phyloP scores from a whole-genome alignment of 2,113 vertebrate genomes.

The Rhombomys opimus region DNA sequence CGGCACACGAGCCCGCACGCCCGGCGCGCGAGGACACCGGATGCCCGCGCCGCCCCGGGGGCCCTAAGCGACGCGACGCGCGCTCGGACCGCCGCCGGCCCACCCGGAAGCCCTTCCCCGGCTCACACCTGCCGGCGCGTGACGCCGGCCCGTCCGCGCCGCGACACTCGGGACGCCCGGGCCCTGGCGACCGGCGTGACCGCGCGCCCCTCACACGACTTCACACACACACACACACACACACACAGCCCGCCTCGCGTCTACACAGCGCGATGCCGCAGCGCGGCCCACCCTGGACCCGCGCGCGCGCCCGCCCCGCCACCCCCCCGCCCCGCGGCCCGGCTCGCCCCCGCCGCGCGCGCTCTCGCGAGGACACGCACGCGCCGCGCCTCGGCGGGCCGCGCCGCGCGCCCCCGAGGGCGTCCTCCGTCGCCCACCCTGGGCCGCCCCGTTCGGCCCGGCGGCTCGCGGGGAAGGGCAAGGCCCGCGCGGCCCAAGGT shows the following conservation, averaged over 20 bases:
- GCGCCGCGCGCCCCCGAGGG: slow-evolving; percentile 66
- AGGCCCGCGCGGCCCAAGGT: slow-evolving; percentile 50
- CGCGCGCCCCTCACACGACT: neutral
- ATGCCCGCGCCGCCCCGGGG: neutral
- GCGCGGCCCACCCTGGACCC: slow-evolving; percentile 41
- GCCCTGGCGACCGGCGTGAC: neutral
- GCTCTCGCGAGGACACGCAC: neutral
- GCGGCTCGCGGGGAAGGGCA: slow-evolving; percentile 33
- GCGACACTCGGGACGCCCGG: neutral
- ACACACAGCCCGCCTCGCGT: too few species aligned
- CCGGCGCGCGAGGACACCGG: neutral
- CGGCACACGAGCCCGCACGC: neutral
- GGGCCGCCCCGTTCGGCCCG: neutral
- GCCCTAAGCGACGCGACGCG: slow-evolving; percentile 37
- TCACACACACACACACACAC: too few species aligned
- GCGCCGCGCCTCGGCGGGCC: neutral
- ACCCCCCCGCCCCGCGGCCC: slow-evolving; percentile 27
- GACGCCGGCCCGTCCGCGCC: slow-evolving; percentile 43
- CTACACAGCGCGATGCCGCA: neutral
- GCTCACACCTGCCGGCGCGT: slow-evolving; percentile 78
- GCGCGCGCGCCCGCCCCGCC: slow-evolving; percentile 27
- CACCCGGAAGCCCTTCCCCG: slow-evolving; percentile 71
- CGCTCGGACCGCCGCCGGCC: neutral
- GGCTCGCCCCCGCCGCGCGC: neutral
- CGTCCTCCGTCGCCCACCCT: slow-evolving; percentile 56